These are phyloP conservation scores for Copsychus sechellarum DNA, from an alignment of 2,113 vertebrate species.

Conservation along the genomic window DNA sequence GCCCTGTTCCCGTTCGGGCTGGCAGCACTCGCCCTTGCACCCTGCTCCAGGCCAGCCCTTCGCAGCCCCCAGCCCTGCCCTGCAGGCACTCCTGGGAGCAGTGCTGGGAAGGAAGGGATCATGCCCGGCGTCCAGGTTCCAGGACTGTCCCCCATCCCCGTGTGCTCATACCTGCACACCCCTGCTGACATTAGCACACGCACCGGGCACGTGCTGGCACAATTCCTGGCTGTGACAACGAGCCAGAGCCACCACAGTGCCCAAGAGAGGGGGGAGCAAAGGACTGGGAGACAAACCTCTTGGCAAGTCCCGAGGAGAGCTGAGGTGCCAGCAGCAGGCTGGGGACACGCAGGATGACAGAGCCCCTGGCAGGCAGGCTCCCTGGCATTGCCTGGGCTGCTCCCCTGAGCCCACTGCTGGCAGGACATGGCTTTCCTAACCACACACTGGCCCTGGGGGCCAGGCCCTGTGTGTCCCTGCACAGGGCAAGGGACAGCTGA, in stretches of 20 bases:
- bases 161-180: too few species aligned
- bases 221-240: neutral
- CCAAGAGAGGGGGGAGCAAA: neutral
- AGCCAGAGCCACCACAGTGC: neutral
- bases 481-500: neutral
- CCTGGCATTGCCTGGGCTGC: neutral
- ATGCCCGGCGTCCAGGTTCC: accelerated
- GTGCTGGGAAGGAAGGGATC: neutral
- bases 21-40: accelerated
- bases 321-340: neutral
- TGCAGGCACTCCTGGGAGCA: accelerated
- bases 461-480: neutral
- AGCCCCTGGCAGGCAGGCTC: neutral
- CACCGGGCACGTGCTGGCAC: neutral
- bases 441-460: neutral
- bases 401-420: accelerated
- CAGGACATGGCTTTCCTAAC: neutral
- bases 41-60: neutral
- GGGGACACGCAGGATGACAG: neutral
- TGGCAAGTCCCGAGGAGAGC: neutral
- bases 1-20: neutral
- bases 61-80: neutral
- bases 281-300: neutral
- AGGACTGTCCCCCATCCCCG: neutral
- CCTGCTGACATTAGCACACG: accelerated